These are phyloP conservation scores for Odontothrips loti DNA, from an alignment of 2,888 invertebrate genomes.

Conservation along the genomic window DNA sequence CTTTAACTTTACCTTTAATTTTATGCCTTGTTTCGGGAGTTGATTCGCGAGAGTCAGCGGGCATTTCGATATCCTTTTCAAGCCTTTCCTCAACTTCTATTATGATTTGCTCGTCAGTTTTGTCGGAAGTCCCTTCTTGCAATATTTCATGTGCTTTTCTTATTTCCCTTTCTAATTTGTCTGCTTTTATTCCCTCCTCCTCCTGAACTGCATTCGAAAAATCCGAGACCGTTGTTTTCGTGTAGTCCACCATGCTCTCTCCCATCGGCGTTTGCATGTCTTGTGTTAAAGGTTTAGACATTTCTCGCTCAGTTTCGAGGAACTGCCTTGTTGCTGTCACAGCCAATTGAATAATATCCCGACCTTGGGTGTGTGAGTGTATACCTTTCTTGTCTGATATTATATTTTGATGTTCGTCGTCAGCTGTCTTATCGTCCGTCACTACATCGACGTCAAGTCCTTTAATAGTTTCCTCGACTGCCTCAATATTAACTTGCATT, in stretches of 20 bases:
- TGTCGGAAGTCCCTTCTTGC: neutral
- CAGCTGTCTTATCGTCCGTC: too few relatives aligned
- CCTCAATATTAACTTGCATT: neutral
- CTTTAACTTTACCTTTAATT: conserved; percentile 36
- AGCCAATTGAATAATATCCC: neutral
- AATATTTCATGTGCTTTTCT: neutral
- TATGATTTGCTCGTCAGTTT: neutral
- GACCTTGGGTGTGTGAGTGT: neutral
- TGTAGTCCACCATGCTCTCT: too few relatives aligned
- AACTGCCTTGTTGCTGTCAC: neutral
- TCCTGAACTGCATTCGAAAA: neutral
- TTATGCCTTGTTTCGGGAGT: conserved; percentile 37
- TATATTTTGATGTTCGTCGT: too few relatives aligned
- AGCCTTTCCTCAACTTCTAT: conserved; percentile 18
- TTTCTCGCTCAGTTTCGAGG: too few relatives aligned
- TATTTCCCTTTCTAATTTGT: conserved; percentile 18
- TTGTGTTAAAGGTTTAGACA: too few relatives aligned
- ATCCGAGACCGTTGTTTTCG: too few relatives aligned
- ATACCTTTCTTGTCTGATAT: neutral
- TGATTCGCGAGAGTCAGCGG: conserved; percentile 30
- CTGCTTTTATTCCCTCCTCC: conserved; percentile 20
- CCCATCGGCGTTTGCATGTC: too few relatives aligned
- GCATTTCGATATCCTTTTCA: conserved; percentile 23
- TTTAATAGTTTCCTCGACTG: neutral
- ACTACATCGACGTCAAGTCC: too few relatives aligned